These are phyloP conservation scores for Sphenodon punctatus DNA, from an alignment of 2,797 vertebrate genomes.

Conservation along the genomic window DNA sequence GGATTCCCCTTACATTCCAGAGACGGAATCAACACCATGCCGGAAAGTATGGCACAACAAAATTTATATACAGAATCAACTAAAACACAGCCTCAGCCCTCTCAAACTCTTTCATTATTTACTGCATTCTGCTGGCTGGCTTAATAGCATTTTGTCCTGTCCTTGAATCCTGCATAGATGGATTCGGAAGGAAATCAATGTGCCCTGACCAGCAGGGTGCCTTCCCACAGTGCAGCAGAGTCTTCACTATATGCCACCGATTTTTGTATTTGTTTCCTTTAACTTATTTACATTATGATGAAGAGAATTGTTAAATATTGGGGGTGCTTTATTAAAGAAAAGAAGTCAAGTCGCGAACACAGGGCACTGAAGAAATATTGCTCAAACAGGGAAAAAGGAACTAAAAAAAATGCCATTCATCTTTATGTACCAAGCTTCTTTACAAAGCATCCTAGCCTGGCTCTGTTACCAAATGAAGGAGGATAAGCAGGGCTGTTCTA, in stretches of 20 bases:
- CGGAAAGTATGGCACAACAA: neutral
- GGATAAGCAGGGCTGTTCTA: neutral
- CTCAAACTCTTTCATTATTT: conserved; percentile 54
- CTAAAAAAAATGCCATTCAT: neutral
- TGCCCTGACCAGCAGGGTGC: conserved; percentile 15
- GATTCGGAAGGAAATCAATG: conserved; percentile 60
- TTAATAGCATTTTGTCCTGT: conserved; percentile 67
- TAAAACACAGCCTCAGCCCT: conserved; percentile 10
- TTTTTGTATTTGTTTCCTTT: conserved; percentile 51
- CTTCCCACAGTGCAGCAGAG: neutral
- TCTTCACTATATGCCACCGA: conserved; percentile 21
- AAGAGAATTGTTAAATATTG: conserved; percentile 49
- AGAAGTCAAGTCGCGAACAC: conserved; percentile 6
- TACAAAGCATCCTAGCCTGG: neutral
- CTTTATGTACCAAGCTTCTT: neutral
- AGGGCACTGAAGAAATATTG: neutral
- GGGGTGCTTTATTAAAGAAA: conserved; percentile 14
- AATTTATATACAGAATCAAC: conserved; percentile 48
- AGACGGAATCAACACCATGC: neutral
- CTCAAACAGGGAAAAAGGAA: neutral
- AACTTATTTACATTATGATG: conserved; percentile 35
- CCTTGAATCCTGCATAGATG: conserved; percentile 58
- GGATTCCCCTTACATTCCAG: neutral
- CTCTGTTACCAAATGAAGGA: neutral
- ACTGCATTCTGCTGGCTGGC: conserved; percentile 64